Evolutionary conservation across 2,113 vertebrate species (phyloP), one percentile per base, ranked within the genome.

Genomic region (Puffinus mauretanicus): DNA sequence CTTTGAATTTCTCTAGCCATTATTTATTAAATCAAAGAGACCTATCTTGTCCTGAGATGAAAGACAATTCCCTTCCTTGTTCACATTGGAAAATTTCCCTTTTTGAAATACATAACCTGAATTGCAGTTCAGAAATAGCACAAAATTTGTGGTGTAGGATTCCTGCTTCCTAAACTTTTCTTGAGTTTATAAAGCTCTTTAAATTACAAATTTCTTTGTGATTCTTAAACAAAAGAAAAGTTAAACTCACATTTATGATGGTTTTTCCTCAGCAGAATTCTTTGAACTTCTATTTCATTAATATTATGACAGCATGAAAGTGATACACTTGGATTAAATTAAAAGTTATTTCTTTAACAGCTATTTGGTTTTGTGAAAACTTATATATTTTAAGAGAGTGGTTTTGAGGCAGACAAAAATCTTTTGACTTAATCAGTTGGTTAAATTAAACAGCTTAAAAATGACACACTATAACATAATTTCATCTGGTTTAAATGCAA

Each of bases 21-120:
- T 96, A 84, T 95, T 91, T 71, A 77, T 83, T 85, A 85, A 76
- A 88, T 82, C 88, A 91, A 64, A 90, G 83, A 96, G 80, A 79
- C 32, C 30, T 77, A 54, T 47, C 57, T 73, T 55, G 52, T 80
- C 24, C n/a, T 84, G 66, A 96, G 78, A 95, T 95, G 38, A 97
- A 97, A 97, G 84, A 25, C 19, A 87, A 76, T 36, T 90, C 26
- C 27, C 12, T 73, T 66, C 69, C 40, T 81, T 55, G 20, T 24
- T 64, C 32, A 14, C 10, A 58, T 0, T 32, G 22, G 9, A 42
- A 69, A 49, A 66, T 18, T 49, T 65, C 47, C 30, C 13, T 30
- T 66, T 91, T 70, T 66, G 20, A 84, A 83, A 67, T 29, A 32
- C 1, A 40, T 58, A 83, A 93, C 16, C 38, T 34, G 20, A 90